phyloP scores from a whole-genome alignment of 2,113 vertebrate species.

The Gallinago media region DNA sequence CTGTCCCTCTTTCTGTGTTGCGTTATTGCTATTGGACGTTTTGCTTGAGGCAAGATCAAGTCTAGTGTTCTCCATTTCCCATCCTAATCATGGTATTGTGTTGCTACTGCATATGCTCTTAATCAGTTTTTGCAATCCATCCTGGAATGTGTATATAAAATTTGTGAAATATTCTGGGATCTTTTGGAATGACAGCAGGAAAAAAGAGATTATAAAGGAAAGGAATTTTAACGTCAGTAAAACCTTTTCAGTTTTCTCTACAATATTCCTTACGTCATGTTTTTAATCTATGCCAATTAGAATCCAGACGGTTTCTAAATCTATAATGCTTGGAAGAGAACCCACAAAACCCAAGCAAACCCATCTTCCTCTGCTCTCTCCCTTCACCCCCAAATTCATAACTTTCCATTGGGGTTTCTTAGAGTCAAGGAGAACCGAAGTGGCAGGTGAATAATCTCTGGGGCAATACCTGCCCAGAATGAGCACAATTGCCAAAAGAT shows the following conservation, averaged over 20 bases:
- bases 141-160: neutral
- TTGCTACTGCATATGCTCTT: slow-evolving; percentile 21
- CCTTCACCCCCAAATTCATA: neutral
- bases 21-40: neutral
- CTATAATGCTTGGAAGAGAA: neutral
- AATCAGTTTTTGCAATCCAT: slow-evolving; percentile 9
- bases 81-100: neutral
- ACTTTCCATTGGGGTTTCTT: neutral
- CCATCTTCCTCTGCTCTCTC: neutral
- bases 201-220: neutral
- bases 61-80: neutral
- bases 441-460: neutral
- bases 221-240: neutral
- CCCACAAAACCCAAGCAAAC: neutral
- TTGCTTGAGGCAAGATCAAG: slow-evolving; percentile 47
- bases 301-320: neutral
- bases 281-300: neutral
- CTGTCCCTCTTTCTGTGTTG: slow-evolving; percentile 10
- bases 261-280: neutral
- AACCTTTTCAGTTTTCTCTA: neutral
- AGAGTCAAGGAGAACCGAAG: neutral
- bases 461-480: neutral
- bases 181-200: neutral
- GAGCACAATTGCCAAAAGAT: neutral
- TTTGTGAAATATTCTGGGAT: neutral